Evolutionary conservation across 2,888 invertebrate species (phyloP).

Genomic region (Rhopalosiphum nymphaeae): DNA sequence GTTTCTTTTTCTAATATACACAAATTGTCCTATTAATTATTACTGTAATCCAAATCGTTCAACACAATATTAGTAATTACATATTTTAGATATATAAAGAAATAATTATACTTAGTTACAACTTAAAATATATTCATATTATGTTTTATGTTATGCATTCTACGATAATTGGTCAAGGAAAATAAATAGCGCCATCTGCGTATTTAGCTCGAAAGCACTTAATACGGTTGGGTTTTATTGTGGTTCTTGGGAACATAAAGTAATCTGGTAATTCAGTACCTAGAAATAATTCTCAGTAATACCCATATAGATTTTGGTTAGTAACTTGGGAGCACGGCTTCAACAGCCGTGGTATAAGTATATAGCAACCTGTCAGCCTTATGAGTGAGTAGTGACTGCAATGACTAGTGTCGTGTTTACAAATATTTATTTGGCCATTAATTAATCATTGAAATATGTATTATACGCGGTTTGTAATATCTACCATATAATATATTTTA

Average conservation of each 20-base stretch:
- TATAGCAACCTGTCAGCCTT: neutral
- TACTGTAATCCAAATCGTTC: neutral
- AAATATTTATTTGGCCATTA: neutral
- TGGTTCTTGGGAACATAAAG: neutral
- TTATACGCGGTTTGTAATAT: neutral
- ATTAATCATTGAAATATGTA: slow-evolving; percentile 23
- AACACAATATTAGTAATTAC: neutral
- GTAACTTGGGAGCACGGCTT: neutral
- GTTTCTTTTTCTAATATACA: neutral
- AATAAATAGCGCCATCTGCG: neutral
- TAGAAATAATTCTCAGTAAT: slow-evolving; percentile 10
- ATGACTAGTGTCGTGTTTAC: neutral
- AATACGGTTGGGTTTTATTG: slow-evolving; percentile 6
- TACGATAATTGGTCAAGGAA: neutral
- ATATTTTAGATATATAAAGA: neutral
- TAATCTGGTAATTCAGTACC: neutral
- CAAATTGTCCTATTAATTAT: neutral
- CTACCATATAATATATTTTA: neutral
- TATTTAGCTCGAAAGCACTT: neutral
- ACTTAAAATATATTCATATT: neutral
- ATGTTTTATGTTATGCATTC: neutral
- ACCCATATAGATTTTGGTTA: neutral
- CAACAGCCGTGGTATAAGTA: too few relatives aligned
- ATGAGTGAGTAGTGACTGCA: neutral
- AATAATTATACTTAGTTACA: neutral